Conservation (phyloP, 2,797 vertebrate genomes). For the Eulemur coronatus region DNA sequence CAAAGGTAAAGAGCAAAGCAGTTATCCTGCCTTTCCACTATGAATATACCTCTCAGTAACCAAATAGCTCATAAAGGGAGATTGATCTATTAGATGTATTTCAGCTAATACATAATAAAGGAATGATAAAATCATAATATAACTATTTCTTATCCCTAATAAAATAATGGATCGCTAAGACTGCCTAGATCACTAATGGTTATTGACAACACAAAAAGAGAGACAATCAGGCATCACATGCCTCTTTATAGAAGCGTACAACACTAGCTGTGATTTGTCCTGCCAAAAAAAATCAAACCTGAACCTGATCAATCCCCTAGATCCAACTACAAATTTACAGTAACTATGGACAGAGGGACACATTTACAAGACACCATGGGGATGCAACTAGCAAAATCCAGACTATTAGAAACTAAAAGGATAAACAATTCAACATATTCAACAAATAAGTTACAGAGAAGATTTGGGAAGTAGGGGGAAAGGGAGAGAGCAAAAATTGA, state of each 20-base stretch:
- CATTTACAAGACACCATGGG: neutral
- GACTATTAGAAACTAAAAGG: neutral
- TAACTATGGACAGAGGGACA: neutral
- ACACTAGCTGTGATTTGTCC: neutral
- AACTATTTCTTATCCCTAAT: neutral
- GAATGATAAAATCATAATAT: neutral
- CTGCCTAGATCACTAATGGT: neutral
- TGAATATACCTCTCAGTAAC: neutral
- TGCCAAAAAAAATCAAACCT: neutral
- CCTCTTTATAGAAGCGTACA: neutral
- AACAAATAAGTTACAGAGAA: neutral
- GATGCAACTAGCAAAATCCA: neutral
- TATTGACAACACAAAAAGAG: neutral
- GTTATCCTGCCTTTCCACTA: neutral
- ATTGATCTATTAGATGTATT: neutral
- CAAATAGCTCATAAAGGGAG: neutral
- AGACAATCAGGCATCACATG: neutral
- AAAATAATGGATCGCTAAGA: neutral
- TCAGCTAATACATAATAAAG: neutral
- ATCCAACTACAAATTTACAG: neutral
- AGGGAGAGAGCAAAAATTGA: neutral
- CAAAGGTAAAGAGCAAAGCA: neutral
- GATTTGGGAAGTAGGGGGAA: neutral
- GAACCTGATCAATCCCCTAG: neutral
- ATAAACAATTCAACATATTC: neutral